Conservation (phyloP, 2,888 invertebrate species). For the Catocala fraxini region DNA sequence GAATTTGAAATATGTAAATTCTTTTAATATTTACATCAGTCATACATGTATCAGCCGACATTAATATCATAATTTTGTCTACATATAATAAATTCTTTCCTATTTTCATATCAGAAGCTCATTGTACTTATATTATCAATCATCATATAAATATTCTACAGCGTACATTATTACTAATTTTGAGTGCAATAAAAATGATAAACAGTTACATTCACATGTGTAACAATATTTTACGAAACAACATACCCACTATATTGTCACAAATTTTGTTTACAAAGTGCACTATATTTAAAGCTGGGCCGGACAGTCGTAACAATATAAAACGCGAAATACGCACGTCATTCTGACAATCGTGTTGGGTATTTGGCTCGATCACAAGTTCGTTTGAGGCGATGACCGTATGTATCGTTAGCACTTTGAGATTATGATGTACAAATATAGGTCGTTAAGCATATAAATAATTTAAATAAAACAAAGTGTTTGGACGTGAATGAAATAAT, state of each 20-base stretch:
- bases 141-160: slow-evolving; percentile 8
- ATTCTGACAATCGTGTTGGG: slow-evolving; percentile 20
- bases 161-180: slow-evolving; percentile 12
- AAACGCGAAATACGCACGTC: slow-evolving; percentile 25
- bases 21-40: not conserved
- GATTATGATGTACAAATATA: slow-evolving; percentile 44
- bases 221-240: slow-evolving; percentile 4
- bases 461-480: slow-evolving; percentile 27
- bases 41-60: not conserved
- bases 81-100: not conserved
- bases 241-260: slow-evolving; percentile 5
- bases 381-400: slow-evolving; percentile 28
- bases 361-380: slow-evolving; percentile 38
- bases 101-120: not conserved
- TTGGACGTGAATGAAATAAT: slow-evolving; percentile 24
- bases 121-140: slow-evolving; percentile 2
- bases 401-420: slow-evolving; percentile 35
- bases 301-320: slow-evolving; percentile 18
- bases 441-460: slow-evolving; percentile 31
- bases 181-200: slow-evolving; percentile 26
- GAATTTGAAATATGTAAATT: not conserved
- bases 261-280: slow-evolving; percentile 24
- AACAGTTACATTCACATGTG: slow-evolving; percentile 10
- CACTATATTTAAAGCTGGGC: slow-evolving; percentile 31
- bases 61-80: not conserved